phyloP scores from a whole-genome alignment of 2,113 vertebrate genomes.

The Salvelinus namaycush region DNA sequence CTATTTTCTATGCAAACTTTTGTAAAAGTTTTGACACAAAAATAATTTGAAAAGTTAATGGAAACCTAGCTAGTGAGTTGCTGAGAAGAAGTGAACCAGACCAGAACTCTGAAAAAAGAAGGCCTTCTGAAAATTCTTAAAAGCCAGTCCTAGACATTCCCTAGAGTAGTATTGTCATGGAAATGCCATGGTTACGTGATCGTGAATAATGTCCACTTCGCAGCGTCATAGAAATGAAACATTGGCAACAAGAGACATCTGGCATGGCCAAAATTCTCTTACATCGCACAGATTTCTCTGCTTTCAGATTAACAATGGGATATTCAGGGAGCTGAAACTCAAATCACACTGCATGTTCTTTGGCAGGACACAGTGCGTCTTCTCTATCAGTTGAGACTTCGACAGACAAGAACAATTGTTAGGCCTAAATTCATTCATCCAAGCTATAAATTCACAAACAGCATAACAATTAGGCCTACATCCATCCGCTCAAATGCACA shows the following conservation, averaged over 20 bases:
- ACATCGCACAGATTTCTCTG: conserved; percentile 13
- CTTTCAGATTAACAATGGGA: conserved; percentile 41
- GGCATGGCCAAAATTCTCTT: conserved; percentile 33
- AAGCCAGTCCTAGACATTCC: neutral
- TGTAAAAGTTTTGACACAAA: too few relatives aligned
- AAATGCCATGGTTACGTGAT: neutral
- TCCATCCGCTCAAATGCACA: too few relatives aligned
- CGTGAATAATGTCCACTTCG: neutral
- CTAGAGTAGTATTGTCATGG: neutral
- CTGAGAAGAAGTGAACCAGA: too few relatives aligned
- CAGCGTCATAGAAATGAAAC: neutral
- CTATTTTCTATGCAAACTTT: too few relatives aligned
- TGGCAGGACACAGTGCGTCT: neutral
- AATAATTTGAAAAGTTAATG: too few relatives aligned
- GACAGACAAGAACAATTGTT: neutral
- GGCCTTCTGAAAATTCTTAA: neutral
- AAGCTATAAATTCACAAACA: too few relatives aligned
- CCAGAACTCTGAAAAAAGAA: too few relatives aligned
- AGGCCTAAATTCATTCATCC: too few relatives aligned
- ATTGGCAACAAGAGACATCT: conserved; percentile 22
- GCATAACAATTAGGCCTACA: too few relatives aligned
- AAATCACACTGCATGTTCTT: neutral
- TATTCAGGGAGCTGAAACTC: conserved; percentile 20
- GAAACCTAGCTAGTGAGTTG: too few relatives aligned
- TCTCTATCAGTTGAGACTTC: neutral